These are phyloP conservation scores for Microcebus griseorufus DNA, from an alignment of 2,113 vertebrate genomes.

Conservation along the genomic window DNA sequence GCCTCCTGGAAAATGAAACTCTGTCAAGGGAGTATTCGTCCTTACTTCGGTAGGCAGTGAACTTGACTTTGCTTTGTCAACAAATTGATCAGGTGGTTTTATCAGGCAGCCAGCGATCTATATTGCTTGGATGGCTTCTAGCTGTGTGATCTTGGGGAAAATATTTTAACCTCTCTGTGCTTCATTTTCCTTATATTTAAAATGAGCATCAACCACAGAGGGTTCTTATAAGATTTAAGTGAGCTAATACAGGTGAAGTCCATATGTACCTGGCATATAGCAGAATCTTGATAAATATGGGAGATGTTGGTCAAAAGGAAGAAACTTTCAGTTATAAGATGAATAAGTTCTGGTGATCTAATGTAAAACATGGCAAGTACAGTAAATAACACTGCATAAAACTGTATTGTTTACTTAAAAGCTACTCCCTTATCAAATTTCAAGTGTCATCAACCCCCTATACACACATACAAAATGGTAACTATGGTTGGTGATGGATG, in stretches of 20 bases:
- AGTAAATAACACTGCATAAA: not conserved
- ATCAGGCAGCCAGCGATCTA: not conserved
- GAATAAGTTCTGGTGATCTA: not conserved
- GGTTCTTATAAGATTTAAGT: not conserved
- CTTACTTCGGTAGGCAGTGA: not conserved
- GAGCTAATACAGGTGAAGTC: not conserved
- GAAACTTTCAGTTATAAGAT: not conserved
- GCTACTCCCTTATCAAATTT: no score
- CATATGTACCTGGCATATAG: not conserved
- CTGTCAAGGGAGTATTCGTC: not conserved
- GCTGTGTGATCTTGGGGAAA: not conserved
- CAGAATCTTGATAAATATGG: not conserved
- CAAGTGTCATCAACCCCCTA: not conserved
- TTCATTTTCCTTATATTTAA: not conserved
- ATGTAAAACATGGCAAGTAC: not conserved
- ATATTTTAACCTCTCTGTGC: not conserved
- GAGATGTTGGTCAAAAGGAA: not conserved
- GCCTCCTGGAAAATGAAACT: not conserved
- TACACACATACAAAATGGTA: not conserved
- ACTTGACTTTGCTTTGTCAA: not conserved
- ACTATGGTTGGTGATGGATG: not conserved
- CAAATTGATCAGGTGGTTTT: not conserved
- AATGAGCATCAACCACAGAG: not conserved
- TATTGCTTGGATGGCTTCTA: not conserved
- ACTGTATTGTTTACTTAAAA: not conserved